phyloP scores from a whole-genome alignment of 2,888 invertebrate genomes.

The Seira ritae region DNA sequence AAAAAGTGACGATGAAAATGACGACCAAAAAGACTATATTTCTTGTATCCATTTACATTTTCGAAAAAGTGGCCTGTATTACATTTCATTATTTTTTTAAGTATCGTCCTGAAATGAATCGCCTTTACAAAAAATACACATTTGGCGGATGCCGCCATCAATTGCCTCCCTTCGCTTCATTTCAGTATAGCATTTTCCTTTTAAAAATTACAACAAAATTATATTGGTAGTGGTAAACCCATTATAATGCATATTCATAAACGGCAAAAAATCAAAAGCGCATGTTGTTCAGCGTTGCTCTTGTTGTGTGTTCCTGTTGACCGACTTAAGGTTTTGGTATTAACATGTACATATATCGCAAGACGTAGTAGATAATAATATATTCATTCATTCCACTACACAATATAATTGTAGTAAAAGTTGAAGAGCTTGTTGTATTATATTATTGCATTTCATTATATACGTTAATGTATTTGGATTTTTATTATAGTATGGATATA shows the following conservation, averaged over 20 bases:
- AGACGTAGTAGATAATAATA: background rate
- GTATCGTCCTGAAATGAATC: slow-evolving; percentile 15
- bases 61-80: slow-evolving; percentile 8
- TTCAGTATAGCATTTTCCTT: slow-evolving; percentile 6
- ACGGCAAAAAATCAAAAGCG: background rate
- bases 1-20: slow-evolving; percentile 2
- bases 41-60: background rate
- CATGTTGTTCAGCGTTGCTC: slow-evolving; percentile 26
- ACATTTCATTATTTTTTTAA: slow-evolving; percentile 16
- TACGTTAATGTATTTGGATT: background rate
- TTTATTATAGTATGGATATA: background rate
- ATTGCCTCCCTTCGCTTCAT: background rate
- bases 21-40: background rate
- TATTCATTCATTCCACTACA: slow-evolving; percentile 45
- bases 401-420: background rate
- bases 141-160: slow-evolving; percentile 11
- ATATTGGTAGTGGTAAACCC: slow-evolving; percentile 10
- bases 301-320: slow-evolving; percentile 68
- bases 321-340: slow-evolving; percentile 67
- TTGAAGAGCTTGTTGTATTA: background rate
- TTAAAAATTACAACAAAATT: background rate
- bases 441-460: background rate
- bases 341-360: slow-evolving; percentile 32
- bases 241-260: slow-evolving; percentile 21
- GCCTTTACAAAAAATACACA: background rate